Percentiles rank a stretch among this genome's conserved stretches.
Conservation (phyloP, 2,888 invertebrate genomes). For the Drosophila borealis region DNA sequence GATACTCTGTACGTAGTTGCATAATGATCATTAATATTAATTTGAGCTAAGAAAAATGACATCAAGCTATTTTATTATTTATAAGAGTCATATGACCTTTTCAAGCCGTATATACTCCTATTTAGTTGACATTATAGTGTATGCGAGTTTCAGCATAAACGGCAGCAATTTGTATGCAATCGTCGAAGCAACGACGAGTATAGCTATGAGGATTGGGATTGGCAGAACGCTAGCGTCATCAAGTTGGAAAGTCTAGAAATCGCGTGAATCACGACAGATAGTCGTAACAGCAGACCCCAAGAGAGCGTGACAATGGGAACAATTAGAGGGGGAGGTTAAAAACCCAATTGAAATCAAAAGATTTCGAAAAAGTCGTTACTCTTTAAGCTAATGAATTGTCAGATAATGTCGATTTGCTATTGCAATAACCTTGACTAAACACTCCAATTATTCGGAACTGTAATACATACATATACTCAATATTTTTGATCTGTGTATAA, state of each 20-base stretch:
- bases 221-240: slow-evolving; percentile 31
- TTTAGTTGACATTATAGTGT: slow-evolving; percentile 6
- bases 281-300: background rate
- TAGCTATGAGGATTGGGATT: slow-evolving; percentile 20
- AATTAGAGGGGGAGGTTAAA: slow-evolving; percentile 16
- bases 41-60: background rate
- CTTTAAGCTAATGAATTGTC: slow-evolving; percentile 28
- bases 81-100: too few species aligned
- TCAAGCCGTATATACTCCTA: background rate
- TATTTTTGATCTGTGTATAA: background rate
- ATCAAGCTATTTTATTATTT: too few species aligned
- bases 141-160: slow-evolving; percentile 32
- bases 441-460: background rate
- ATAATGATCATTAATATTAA: background rate
- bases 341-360: slow-evolving; percentile 10
- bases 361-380: slow-evolving; percentile 16
- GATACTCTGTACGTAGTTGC: slow-evolving; percentile 6
- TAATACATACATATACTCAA: background rate
- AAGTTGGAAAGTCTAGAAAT: slow-evolving; percentile 48
- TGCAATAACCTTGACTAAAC: background rate
- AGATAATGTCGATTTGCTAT: background rate
- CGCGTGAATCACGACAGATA: slow-evolving; percentile 64
- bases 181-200: slow-evolving; percentile 37
- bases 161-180: slow-evolving; percentile 67
- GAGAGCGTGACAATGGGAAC: slow-evolving; percentile 40